These are phyloP conservation scores for Poecilia picta DNA, from an alignment of 2,797 vertebrate genomes.

Conservation along the genomic window DNA sequence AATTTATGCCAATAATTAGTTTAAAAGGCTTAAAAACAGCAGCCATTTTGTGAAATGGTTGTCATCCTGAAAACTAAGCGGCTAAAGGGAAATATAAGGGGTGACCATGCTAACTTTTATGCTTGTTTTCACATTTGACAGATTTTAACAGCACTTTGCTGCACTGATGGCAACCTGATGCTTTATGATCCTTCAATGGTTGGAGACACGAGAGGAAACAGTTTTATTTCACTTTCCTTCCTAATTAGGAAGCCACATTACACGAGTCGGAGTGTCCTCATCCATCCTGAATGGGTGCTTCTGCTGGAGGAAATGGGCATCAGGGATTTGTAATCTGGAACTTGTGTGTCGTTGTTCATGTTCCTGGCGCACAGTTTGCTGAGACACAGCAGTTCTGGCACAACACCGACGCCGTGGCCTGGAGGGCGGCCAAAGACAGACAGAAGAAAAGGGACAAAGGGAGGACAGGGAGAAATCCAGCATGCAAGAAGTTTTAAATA, in stretches of 20 bases:
- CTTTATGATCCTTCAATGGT: constrained; percentile 31
- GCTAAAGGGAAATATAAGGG: too few species aligned
- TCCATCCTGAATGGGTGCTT: constrained; percentile 45
- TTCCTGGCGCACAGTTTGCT: constrained; percentile 64
- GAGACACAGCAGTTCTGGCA: constrained; percentile 57
- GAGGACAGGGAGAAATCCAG: constrained; percentile 8
- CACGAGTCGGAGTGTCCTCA: constrained; percentile 43
- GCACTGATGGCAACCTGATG: constrained; percentile 19
- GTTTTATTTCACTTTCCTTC: background rate
- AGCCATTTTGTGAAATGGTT: too few species aligned
- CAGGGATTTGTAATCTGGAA: constrained; percentile 37
- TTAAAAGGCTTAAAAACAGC: too few species aligned
- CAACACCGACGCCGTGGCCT: constrained; percentile 46
- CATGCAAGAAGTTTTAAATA: constrained; percentile 72
- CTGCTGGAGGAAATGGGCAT: constrained; percentile 35
- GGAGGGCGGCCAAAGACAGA: constrained; percentile 60
- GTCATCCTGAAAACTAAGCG: too few species aligned
- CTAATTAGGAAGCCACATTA: constrained; percentile 39
- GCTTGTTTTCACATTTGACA: too few species aligned
- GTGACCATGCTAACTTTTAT: too few species aligned
- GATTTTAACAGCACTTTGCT: too few species aligned
- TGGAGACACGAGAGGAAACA: constrained; percentile 21
- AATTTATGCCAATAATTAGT: too few species aligned
- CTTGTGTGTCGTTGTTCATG: constrained; percentile 28
- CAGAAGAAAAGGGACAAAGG: constrained; percentile 16